phyloP scores from a whole-genome alignment of 1,140 invertebrate genomes.

The Caenorhabditis brenneri region DNA sequence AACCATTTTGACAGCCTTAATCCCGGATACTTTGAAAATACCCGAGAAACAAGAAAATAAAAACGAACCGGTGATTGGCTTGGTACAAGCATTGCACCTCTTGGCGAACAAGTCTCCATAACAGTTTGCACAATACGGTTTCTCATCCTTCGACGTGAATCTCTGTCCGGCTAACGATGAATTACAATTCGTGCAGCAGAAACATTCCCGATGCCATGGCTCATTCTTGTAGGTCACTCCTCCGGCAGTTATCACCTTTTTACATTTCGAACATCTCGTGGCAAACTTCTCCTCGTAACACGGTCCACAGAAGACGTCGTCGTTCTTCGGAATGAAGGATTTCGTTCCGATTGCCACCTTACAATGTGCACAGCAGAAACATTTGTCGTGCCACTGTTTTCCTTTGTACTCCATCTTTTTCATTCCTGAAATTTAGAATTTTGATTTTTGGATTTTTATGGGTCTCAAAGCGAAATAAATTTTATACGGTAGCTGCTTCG shows the following conservation, averaged over 20 bases:
- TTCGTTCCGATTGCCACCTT: constrained; percentile 97
- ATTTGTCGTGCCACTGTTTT: constrained; percentile 99
- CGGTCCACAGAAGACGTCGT: constrained; percentile 96
- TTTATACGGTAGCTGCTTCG: no score
- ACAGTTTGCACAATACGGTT: constrained; percentile 98
- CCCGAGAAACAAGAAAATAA: no score
- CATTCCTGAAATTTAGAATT: constrained; percentile 78
- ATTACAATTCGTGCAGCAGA: constrained; percentile 95
- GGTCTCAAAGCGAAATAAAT: no score
- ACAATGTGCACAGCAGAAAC: constrained; percentile 97
- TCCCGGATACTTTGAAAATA: no score
- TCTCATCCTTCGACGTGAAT: constrained; percentile 96
- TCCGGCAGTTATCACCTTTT: constrained; percentile 96
- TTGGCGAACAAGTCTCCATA: constrained; percentile 98
- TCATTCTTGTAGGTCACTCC: constrained; percentile 99
- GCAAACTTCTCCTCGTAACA: constrained; percentile 99
- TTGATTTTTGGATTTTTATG: not conserved
- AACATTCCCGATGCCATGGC: constrained; percentile 98
- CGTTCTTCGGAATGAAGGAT: constrained; percentile 97
- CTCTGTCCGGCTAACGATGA: constrained; percentile 93
- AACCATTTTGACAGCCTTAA: no score
- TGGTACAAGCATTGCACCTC: constrained; percentile 91
- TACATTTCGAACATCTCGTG: constrained; percentile 95
- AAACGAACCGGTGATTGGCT: constrained; percentile 89
- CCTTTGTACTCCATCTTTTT: constrained; percentile 99